Conservation (phyloP, 2,797 vertebrate species). For the Tapirus indicus region DNA sequence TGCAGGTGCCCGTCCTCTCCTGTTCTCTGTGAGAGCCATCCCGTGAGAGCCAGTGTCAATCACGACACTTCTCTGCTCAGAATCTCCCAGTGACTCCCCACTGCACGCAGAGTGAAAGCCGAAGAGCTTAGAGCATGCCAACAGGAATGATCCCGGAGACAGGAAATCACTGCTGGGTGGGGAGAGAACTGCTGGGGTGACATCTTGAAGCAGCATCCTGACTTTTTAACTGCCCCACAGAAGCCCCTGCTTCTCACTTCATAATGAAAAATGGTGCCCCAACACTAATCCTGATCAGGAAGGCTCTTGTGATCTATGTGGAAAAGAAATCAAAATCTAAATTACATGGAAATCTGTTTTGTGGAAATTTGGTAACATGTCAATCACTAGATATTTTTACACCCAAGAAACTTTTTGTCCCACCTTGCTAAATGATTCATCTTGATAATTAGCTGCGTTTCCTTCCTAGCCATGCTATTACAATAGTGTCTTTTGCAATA, state of each 20-base stretch:
- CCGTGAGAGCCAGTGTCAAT: background rate
- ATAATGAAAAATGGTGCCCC: conserved; percentile 72
- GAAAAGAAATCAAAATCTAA: conserved; percentile 68
- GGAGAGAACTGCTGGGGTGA: too few relatives aligned
- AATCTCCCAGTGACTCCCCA: background rate
- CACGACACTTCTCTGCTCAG: background rate
- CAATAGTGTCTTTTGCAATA: conserved; percentile 1
- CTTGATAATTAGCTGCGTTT: background rate
- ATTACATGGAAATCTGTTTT: conserved; percentile 74
- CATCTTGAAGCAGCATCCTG: background rate
- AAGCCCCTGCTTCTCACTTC: background rate
- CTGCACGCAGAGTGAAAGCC: background rate
- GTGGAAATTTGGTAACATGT: conserved; percentile 81
- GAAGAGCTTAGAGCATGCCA: background rate
- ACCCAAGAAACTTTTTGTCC: background rate
- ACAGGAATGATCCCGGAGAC: rapidly evolving
- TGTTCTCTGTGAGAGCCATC: background rate
- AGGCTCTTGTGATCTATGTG: conserved; percentile 61
- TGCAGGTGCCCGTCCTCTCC: background rate
- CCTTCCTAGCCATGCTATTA: background rate
- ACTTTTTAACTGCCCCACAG: background rate
- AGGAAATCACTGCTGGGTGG: background rate
- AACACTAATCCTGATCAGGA: conserved; percentile 36
- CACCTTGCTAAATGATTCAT: conserved; percentile 38
- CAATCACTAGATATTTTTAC: conserved; percentile 59